Evolutionary conservation across 2,797 vertebrate species (phyloP).

Genomic region (Cryptoblepharus egeriae): DNA sequence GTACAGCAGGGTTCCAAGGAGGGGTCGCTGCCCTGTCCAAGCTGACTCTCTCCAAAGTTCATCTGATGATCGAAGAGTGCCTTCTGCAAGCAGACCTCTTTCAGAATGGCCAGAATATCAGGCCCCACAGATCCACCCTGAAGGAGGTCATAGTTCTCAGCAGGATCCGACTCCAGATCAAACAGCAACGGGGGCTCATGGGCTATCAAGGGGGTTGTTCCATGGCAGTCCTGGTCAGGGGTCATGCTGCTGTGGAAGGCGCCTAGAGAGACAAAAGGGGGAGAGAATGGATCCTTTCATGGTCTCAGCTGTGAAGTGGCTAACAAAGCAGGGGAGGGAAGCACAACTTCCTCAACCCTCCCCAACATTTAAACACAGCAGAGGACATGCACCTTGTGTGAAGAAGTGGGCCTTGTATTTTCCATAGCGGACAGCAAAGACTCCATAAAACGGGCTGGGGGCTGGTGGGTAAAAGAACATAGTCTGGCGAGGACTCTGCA

Average conservation of each 20-base stretch:
- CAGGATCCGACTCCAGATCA: constrained; percentile 89
- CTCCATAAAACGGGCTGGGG: constrained; percentile 75
- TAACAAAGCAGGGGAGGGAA: fast-evolving
- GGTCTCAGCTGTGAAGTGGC: fast-evolving
- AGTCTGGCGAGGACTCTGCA: constrained; percentile 83
- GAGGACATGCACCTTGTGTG: constrained; percentile 88
- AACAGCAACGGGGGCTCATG: constrained; percentile 90
- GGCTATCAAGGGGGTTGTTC: constrained; percentile 69
- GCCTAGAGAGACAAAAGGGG: constrained; percentile 70
- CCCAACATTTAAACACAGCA: fast-evolving
- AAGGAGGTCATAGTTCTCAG: constrained; percentile 87
- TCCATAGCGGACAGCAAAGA: constrained; percentile 87
- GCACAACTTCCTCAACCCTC: too few species aligned
- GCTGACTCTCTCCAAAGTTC: constrained; percentile 89
- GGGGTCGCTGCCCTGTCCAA: constrained; percentile 79
- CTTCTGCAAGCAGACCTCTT: constrained; percentile 79
- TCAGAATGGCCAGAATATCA: constrained; percentile 71
- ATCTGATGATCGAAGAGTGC: constrained; percentile 83
- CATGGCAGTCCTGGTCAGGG: constrained; percentile 84
- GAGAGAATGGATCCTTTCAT: fast-evolving
- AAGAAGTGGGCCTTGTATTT: constrained; percentile 95
- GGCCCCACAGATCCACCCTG: not conserved
- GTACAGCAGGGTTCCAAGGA: constrained; percentile 86
- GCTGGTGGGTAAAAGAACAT: constrained; percentile 87
- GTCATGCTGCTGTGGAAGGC: constrained; percentile 84